Conservation (phyloP, 2,113 vertebrate genomes). For the Hyperoodon ampullatus region DNA sequence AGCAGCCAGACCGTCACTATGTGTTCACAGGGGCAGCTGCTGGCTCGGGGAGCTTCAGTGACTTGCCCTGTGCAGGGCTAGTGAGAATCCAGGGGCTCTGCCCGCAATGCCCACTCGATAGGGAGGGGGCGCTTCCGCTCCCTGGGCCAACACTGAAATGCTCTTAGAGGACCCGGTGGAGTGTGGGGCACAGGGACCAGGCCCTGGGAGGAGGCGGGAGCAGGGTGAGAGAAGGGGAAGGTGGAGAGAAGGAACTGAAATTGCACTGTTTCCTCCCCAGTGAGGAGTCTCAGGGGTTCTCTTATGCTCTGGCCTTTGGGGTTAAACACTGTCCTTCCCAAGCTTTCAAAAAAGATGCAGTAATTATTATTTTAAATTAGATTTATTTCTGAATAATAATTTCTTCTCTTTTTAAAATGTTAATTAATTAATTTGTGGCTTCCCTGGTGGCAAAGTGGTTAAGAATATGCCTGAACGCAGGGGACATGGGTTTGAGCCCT, state of each 20-base stretch:
- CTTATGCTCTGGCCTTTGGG: not conserved
- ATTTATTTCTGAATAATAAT: slow-evolving; percentile 18
- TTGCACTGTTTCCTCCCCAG: not conserved
- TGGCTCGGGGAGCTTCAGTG: too few species aligned
- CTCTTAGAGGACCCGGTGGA: not conserved
- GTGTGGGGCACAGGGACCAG: not conserved
- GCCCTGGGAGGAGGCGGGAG: not conserved
- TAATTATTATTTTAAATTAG: not conserved
- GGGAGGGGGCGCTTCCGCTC: not conserved
- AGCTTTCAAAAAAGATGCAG: not conserved
- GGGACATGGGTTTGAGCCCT: too few species aligned
- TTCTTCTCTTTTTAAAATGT: not conserved
- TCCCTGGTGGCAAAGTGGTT: too few species aligned
- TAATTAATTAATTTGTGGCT: too few species aligned
- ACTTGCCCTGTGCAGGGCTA: not conserved
- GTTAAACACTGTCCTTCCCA: not conserved
- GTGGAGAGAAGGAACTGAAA: not conserved
- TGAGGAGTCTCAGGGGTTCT: not conserved
- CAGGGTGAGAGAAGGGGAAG: not conserved
- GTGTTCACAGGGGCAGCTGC: not conserved
- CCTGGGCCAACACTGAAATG: not conserved
- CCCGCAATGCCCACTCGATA: not conserved
- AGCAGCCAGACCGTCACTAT: accelerated
- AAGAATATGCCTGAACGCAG: too few species aligned
- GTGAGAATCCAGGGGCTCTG: not conserved